Percentiles rank a stretch among this genome's conserved stretches.
phyloP scores from a whole-genome alignment of 1,140 invertebrate genomes.

The Maniola jurtina region DNA sequence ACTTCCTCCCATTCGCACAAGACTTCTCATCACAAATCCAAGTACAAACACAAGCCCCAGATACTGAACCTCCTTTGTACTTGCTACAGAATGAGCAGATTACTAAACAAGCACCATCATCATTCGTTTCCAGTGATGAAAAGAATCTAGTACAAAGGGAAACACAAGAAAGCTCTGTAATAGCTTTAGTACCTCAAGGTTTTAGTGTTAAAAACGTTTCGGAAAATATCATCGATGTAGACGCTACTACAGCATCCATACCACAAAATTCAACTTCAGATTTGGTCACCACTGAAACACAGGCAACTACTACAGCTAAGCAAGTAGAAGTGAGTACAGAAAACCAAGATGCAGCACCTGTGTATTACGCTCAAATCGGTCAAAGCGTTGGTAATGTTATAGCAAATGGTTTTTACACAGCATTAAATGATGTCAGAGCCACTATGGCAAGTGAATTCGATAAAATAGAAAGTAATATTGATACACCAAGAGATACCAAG shows the following conservation, averaged over 20 bases:
- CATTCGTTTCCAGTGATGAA: slow-evolving; percentile 41
- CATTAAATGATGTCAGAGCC: slow-evolving; percentile 62
- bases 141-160: slow-evolving; percentile 60
- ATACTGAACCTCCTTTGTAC: slow-evolving; percentile 42
- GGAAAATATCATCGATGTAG: slow-evolving; percentile 43
- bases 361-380: slow-evolving; percentile 63
- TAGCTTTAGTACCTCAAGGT: slow-evolving; percentile 53
- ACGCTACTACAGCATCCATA: slow-evolving; percentile 39
- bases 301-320: slow-evolving; percentile 46
- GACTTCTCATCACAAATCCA: slow-evolving; percentile 37
- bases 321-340: slow-evolving; percentile 48
- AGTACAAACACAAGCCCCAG: slow-evolving; percentile 50
- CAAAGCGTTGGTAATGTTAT: slow-evolving; percentile 54
- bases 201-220: slow-evolving; percentile 52
- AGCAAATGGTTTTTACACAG: slow-evolving; percentile 62
- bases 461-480: slow-evolving; percentile 9
- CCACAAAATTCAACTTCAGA: slow-evolving; percentile 49
- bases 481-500: slow-evolving; percentile 34
- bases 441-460: slow-evolving; percentile 46
- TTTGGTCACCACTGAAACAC: slow-evolving; percentile 41
- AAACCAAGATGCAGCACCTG: slow-evolving; percentile 53
- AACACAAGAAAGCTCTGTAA: slow-evolving; percentile 51
- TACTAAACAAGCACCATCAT: slow-evolving; percentile 62
- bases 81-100: slow-evolving; percentile 63
- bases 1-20: slow-evolving; percentile 61